Conservation (phyloP, 2,888 invertebrate species). For the Eristalinus sepulchralis region DNA sequence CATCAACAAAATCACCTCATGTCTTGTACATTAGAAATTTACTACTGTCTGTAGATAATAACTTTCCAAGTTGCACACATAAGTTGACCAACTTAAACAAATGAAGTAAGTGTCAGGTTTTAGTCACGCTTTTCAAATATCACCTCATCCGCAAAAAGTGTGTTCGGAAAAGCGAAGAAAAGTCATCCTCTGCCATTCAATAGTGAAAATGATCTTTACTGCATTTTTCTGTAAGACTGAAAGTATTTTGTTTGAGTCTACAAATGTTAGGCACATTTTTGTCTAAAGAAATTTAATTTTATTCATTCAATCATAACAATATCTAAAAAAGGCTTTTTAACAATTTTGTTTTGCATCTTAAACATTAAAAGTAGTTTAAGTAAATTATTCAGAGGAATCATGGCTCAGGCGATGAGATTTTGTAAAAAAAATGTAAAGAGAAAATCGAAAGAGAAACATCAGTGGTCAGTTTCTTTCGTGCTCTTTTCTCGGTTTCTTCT, state of each 20-base stretch:
- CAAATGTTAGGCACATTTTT: not conserved
- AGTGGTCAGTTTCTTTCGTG: not conserved
- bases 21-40: no score
- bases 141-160: constrained; percentile 60
- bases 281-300: no score
- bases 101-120: constrained; percentile 53
- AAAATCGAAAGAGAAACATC: not conserved
- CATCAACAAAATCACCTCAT: no score
- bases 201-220: not conserved
- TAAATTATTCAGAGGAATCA: not conserved
- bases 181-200: not conserved
- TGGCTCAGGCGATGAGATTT: not conserved
- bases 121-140: constrained; percentile 70
- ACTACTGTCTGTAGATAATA: constrained; percentile 13
- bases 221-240: not conserved
- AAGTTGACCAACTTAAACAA: not conserved
- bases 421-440: not conserved
- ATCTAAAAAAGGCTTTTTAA: no score
- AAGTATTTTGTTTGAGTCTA: not conserved
- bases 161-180: not conserved
- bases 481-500: constrained; percentile 10
- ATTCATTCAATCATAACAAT: no score
- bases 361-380: not conserved
- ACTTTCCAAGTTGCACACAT: constrained; percentile 51
- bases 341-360: not conserved